Base-by-base conservation (phyloP, 1,140 invertebrate genomes). In the Leptopilina clavipes region DNA sequence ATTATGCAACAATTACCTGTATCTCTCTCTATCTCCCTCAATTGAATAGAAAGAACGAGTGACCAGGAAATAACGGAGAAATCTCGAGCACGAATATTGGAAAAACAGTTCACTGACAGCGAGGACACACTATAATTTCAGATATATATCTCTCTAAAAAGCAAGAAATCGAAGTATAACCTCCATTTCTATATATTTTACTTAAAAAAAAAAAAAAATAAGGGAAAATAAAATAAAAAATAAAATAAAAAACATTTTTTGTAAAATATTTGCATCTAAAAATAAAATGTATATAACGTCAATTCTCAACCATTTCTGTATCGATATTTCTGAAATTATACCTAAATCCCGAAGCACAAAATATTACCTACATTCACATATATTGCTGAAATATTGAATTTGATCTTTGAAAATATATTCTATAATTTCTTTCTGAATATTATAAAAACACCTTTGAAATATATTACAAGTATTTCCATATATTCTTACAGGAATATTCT, bases 31-130 rank as follows among this genome's bases (percentile, higher is more conserved):
- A 5, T 40, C 9, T 40, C 7, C 7, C 19, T 25, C 22, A 59
- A 59, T 22, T 59, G 7, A 22, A 25, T 25, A 59, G 56, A 5
- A 25, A 11, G 52, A 22, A 56, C 19, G 9, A 10, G 19, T 59
- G 56, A 59, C 56, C 56, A 22, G 56, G 56, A 59, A 59, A 59
- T 59, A 25, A 59, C 10, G 56, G 56, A 59, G 9, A 19, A 59
- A 14, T 25, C 18, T 59, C 19, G 19, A 17, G 48, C 48, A 59
- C 56, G 56, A 59, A 59, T 59, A 59, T 59, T 25, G 56, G 56
- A 25, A 59, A 52, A 59, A 25, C 18, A 22, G 56, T 25, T 59
- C 17, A 11, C 9, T 56, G 52, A 56, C 52, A 56, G 7, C n/a
- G 18, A 10, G 52, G 17, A 17, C 11, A 19, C 56, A 25, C 19